phyloP scores from a whole-genome alignment of 1,140 invertebrate species.

The Bombus turneri region DNA sequence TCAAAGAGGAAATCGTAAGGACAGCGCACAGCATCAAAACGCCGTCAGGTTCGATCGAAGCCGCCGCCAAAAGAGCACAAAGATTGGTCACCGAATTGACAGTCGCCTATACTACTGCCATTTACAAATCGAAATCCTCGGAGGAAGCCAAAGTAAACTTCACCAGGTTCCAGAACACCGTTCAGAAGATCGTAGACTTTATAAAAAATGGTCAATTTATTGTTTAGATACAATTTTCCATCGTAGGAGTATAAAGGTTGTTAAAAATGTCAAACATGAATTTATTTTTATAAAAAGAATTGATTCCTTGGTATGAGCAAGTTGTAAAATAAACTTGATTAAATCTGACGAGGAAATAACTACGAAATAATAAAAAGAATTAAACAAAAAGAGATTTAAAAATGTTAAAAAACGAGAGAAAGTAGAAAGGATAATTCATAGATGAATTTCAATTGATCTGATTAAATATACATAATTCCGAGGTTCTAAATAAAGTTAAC shows the following conservation, averaged over 20 bases:
- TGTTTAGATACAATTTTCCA: background rate
- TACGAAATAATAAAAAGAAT: too few relatives aligned
- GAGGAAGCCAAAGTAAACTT: constrained; percentile 60
- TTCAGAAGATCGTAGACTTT: constrained; percentile 69
- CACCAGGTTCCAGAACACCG: constrained; percentile 62
- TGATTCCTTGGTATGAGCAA: background rate
- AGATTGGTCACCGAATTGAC: constrained; percentile 67
- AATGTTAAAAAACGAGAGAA: background rate
- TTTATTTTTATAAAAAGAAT: background rate
- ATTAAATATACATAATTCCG: background rate
- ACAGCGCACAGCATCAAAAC: constrained; percentile 56
- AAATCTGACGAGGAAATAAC: background rate
- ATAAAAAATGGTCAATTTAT: constrained; percentile 63
- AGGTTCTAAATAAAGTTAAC: background rate
- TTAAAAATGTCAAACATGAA: background rate
- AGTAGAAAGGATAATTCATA: background rate
- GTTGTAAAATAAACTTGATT: background rate
- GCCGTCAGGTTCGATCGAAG: constrained; percentile 64
- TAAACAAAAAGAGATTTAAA: background rate
- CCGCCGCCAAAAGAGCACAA: constrained; percentile 65
- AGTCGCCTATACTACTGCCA: constrained; percentile 65
- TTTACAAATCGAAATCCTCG: constrained; percentile 64
- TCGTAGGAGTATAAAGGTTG: background rate
- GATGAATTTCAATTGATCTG: background rate
- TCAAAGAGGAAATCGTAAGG: constrained; percentile 63